These are phyloP conservation scores for Operophtera brumata DNA, from an alignment of 2,888 invertebrate species.

Conservation along the genomic window DNA sequence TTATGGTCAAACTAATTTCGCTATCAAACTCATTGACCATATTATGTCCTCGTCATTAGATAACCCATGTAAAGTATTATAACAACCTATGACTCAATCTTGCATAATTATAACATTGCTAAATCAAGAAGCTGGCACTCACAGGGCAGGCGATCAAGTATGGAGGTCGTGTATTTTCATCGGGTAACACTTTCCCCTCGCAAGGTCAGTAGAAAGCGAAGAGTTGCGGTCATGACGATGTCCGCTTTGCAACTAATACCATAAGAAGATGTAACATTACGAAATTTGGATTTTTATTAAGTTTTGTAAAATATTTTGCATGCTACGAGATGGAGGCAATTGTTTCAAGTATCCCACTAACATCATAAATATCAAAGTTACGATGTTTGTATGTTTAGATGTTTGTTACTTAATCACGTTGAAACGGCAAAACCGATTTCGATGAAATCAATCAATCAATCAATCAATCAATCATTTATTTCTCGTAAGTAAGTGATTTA, in stretches of 20 bases:
- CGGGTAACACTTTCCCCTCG: slow-evolving; percentile 31
- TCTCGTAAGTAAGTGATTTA: too few species aligned
- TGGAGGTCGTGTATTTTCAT: slow-evolving; percentile 10
- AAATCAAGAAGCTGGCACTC: neutral
- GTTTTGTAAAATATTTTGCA: too few species aligned
- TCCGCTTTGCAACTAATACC: slow-evolving; percentile 14
- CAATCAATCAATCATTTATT: too few species aligned
- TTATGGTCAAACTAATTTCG: neutral
- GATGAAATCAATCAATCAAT: too few species aligned
- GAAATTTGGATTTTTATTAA: neutral
- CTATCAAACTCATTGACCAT: slow-evolving; percentile 8
- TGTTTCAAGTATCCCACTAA: too few species aligned
- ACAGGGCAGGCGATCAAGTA: slow-evolving; percentile 3
- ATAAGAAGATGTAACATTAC: neutral
- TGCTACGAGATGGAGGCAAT: too few species aligned
- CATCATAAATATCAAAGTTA: too few species aligned
- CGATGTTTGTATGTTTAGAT: too few species aligned
- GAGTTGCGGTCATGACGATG: slow-evolving; percentile 25
- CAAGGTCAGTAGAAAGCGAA: slow-evolving; percentile 40
- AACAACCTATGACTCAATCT: slow-evolving; percentile 18
- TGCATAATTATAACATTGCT: slow-evolving; percentile 22
- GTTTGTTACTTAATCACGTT: too few species aligned
- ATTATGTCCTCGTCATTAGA: slow-evolving; percentile 15
- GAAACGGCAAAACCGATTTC: too few species aligned
- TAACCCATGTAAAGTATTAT: slow-evolving; percentile 17